Conservation (phyloP, 2,113 vertebrate species). For the Nycticebus coucang region DNA sequence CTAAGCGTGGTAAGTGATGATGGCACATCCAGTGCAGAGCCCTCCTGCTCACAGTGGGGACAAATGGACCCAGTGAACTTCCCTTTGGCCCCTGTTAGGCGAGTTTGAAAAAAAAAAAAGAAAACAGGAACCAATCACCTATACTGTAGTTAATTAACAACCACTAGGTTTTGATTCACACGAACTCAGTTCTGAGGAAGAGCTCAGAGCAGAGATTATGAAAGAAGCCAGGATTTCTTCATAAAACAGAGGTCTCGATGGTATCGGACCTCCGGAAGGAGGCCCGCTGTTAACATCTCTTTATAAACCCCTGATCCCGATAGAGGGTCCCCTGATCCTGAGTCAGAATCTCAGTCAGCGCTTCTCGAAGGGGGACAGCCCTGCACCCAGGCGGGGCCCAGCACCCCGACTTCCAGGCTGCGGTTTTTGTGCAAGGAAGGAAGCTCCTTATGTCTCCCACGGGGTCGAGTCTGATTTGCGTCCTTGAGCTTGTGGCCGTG, state of each 20-base stretch:
- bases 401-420: rapidly evolving
- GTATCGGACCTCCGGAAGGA: constrained; percentile 69
- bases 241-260: constrained; percentile 64
- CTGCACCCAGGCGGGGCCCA: rapidly evolving
- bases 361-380: rapidly evolving
- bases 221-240: constrained; percentile 72
- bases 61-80: constrained; percentile 11
- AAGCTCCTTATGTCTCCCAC: rapidly evolving
- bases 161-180: constrained; percentile 83
- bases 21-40: not conserved
- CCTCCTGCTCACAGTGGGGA: not conserved
- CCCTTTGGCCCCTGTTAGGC: constrained; percentile 47
- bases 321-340: rapidly evolving
- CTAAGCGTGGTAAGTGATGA: not conserved
- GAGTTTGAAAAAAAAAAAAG: not conserved
- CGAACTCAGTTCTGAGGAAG: constrained; percentile 55
- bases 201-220: constrained; percentile 83
- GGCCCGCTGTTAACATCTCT: constrained; percentile 57
- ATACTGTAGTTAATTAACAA: constrained; percentile 85
- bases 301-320: constrained; percentile 11
- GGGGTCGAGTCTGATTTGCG: not conserved
- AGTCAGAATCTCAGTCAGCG: not conserved
- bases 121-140: constrained; percentile 84
- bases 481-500: not conserved
- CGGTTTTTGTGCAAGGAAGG: rapidly evolving